Percentiles rank a stretch among this genome's conserved stretches.
phyloP scores from a whole-genome alignment of 2,797 vertebrate species.

The Percopsis omiscomaycus region DNA sequence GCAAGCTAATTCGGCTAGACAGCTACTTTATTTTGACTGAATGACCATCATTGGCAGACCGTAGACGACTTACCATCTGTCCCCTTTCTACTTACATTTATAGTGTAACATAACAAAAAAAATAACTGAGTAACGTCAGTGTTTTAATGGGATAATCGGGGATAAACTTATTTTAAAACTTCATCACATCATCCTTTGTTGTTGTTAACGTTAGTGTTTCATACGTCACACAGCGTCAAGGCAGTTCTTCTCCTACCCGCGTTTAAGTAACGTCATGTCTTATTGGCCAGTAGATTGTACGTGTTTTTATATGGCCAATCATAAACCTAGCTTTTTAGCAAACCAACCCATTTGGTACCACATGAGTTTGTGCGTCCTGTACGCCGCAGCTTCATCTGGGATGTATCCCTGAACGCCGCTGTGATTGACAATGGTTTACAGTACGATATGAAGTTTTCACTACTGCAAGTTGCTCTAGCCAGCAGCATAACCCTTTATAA shows the following conservation, averaged over 20 bases:
- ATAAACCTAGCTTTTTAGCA: slow-evolving; percentile 3
- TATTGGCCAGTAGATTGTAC: slow-evolving; percentile 50
- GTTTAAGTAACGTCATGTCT: slow-evolving; percentile 38
- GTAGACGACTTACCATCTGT: slow-evolving; percentile 48
- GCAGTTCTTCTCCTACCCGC: slow-evolving; percentile 24
- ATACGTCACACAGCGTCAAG: slow-evolving; percentile 33
- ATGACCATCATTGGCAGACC: slow-evolving; percentile 15
- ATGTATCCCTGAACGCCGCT: too few relatives aligned
- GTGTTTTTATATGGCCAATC: slow-evolving; percentile 51
- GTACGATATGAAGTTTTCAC: too few relatives aligned
- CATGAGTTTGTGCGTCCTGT: neutral
- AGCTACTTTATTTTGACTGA: slow-evolving; percentile 19
- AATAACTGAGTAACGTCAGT: neutral
- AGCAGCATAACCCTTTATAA: too few relatives aligned
- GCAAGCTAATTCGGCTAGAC: slow-evolving; percentile 17
- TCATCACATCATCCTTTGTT: slow-evolving; percentile 61
- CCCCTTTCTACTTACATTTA: neutral
- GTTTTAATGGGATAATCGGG: neutral
- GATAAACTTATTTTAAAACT: slow-evolving; percentile 44
- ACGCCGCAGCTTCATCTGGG: too few relatives aligned
- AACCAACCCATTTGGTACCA: neutral
- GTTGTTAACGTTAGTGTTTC: slow-evolving; percentile 23
- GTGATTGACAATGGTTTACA: too few relatives aligned
- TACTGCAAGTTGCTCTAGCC: too few relatives aligned
- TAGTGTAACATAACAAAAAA: neutral